Evolutionary conservation across 2,113 vertebrate species (phyloP).

Genomic region (Serilophus lunatus): DNA sequence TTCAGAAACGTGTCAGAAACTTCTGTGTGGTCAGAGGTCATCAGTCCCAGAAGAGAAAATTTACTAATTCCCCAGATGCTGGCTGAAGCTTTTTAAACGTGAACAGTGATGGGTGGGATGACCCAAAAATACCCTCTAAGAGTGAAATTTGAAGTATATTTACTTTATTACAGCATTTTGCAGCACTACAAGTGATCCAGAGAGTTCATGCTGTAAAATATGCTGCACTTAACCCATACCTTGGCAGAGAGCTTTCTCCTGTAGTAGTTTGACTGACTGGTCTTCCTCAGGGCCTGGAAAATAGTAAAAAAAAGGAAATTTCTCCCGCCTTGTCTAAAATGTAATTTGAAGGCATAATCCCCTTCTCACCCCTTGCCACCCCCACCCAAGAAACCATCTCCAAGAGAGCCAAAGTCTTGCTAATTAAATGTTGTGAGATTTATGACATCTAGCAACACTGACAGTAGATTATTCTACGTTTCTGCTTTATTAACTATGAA

Average conservation of each 20-base stretch:
- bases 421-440: constrained; percentile 47
- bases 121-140: neutral
- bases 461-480: constrained; percentile 45
- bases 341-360: neutral
- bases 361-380: neutral
- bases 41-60: neutral
- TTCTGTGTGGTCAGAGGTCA: neutral
- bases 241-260: neutral
- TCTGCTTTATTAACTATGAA: constrained; percentile 53
- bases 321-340: neutral
- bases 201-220: neutral
- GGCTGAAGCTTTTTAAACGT: neutral
- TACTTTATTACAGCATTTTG: neutral
- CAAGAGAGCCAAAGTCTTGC: neutral
- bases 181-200: neutral
- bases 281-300: neutral
- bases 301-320: neutral
- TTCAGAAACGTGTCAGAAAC: neutral
- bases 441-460: constrained; percentile 31
- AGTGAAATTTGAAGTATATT: neutral
- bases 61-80: neutral
- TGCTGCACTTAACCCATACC: neutral
- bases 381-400: neutral
- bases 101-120: neutral
- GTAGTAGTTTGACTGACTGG: neutral